These are phyloP conservation scores for Athalia cordata DNA, from an alignment of 2,888 invertebrate species.

Conservation along the genomic window DNA sequence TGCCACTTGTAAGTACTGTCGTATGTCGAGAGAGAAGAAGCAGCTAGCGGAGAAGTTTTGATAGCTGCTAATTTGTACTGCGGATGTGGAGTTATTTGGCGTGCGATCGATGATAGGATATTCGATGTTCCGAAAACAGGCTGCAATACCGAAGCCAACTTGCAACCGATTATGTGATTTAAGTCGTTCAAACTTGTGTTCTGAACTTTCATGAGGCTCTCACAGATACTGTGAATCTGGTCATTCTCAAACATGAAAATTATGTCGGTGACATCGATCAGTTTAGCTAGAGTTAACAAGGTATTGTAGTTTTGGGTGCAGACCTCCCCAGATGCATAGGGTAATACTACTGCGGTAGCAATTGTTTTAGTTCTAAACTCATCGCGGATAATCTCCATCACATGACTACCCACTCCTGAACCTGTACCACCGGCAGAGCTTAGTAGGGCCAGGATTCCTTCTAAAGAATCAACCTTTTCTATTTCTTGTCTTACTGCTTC, in stretches of 20 bases:
- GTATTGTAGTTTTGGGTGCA: slow-evolving; percentile 76
- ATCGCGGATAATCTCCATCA: slow-evolving; percentile 71
- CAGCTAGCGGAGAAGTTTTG: slow-evolving; percentile 71
- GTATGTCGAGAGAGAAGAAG: slow-evolving; percentile 62
- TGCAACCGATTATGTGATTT: slow-evolving; percentile 74
- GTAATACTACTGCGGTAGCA: slow-evolving; percentile 72
- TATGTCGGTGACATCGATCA: slow-evolving; percentile 72
- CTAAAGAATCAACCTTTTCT: slow-evolving; percentile 72
- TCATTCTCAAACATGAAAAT: slow-evolving; percentile 75
- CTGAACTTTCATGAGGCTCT: slow-evolving; percentile 63
- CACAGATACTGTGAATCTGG: slow-evolving; percentile 71
- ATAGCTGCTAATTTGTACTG: slow-evolving; percentile 74
- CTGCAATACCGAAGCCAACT: slow-evolving; percentile 73
- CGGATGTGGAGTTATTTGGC: slow-evolving; percentile 73
- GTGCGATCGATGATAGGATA: slow-evolving; percentile 64
- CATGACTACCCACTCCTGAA: slow-evolving; percentile 75
- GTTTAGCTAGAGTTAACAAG: slow-evolving; percentile 73
- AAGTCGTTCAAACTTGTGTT: slow-evolving; percentile 70
- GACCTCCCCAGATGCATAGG: slow-evolving; percentile 75
- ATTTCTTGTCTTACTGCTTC: slow-evolving; percentile 71
- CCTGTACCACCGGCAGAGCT: slow-evolving; percentile 77
- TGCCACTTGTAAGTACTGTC: slow-evolving; percentile 72
- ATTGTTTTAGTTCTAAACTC: slow-evolving; percentile 74
- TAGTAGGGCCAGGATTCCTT: slow-evolving; percentile 73
- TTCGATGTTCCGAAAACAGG: slow-evolving; percentile 65